Evolutionary conservation across 1,140 invertebrate species (phyloP), one percentile per base, ranked within the genome.

Genomic region (Hesperophylax magnus): DNA sequence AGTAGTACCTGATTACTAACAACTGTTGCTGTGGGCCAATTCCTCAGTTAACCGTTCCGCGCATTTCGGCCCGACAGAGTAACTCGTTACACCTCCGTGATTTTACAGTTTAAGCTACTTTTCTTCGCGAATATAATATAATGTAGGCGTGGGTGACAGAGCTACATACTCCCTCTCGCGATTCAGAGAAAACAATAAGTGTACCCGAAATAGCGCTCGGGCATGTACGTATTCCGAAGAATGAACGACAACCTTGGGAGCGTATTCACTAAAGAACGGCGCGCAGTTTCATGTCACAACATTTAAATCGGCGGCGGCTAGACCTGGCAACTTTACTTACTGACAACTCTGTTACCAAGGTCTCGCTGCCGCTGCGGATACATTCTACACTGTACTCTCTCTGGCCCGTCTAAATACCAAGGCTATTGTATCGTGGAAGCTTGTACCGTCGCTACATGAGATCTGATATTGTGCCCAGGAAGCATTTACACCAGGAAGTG

Each of bases 271-370:
- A 67, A 67, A 67, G 65, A 67, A 34, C 65, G 18, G 65, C 65
- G 65, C 65, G 65, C 65, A 69, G 65, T 69, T 39, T 69, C 65
- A 18, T 69, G 65, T 69, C 65, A 67, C 63, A 69, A 69, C 65
- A 69, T 69, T 69, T 34, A 69, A 39, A 34, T 27, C 65, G n/a
- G 65, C 34, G 65, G 20, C 34, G 65, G 65, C 31, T 34, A 69
- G 65, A 61, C 60, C 24, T 24, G 60, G 60, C 60, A 58, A 56
- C 54, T n/a, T 9, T 39, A 39, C 27, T 27, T 27, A 54, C 61
- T 65, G 61, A 15, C 24, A 67, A 69, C 65, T 39, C 65, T 20
- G 24, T 47, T 22, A 31, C 63, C 63, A 18, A 67, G 63, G 27
- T 39, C 27, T 31, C 24, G 27, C 63, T 27, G 24, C 20, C 58